Evolutionary conservation across 2,113 vertebrate genomes (phyloP), one percentile per base, ranked within the genome.

Genomic region (Cyprinodon tularosa): DNA sequence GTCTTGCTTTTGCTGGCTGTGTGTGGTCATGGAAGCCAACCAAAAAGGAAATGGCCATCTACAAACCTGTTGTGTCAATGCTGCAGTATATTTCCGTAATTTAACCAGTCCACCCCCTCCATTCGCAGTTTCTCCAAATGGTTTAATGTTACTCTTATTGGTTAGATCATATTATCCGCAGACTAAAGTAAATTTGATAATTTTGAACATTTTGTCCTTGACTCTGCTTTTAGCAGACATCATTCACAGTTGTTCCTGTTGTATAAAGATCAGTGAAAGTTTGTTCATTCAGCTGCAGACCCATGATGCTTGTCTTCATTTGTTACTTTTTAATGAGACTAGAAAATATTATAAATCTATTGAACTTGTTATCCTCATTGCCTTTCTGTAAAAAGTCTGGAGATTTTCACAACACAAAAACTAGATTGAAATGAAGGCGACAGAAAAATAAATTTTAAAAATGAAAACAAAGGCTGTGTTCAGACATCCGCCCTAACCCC

Each of bases 121-220:
- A 39, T 17, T 2, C 12, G 39, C 5, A 17, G 10, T 65, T 76
- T 78, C 20, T 47, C 61, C 42, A 53, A 81, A 65, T 68, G 50
- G 63, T 53, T 82, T n/a, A 0, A 39, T 80, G 76, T 85, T 81
- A 13, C 78, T 77, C 87, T 64, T 85, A 74, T 78, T 84, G 71
- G 39, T 66, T 71, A 37, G 60, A 64, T 87, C 84, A 74, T 72
- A 45, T 83, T 76, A 85, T 85, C 80, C 42, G 59, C 47, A 62
- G 39, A 14, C 82, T 74, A 22, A 48, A 4, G 68, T 67, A 72
- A 87, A 78, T 76, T 71, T 78, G 74, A 85, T 64, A 65, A 76
- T 61, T 44, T 76, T 72, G 66, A 83, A 45, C 53, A 11, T 63
- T 17, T 67, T 82, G 82, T 82, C 82, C 81, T 70, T 72, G 36